Conservation (phyloP, 2,888 invertebrate genomes). For the Tenthredo mesomela region DNA sequence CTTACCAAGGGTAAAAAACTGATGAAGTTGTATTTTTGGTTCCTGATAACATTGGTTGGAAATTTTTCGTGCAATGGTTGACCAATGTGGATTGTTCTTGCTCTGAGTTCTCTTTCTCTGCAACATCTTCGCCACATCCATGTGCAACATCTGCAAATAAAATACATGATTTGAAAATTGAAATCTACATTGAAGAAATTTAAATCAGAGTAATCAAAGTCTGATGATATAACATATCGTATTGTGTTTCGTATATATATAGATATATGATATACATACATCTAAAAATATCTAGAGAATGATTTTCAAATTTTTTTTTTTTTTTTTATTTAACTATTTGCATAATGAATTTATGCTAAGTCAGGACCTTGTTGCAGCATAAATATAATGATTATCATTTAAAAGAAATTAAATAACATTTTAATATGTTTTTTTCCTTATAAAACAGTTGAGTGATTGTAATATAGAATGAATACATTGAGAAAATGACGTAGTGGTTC, state of each 20-base stretch:
- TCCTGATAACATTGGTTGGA: constrained; percentile 97
- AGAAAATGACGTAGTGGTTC: background rate
- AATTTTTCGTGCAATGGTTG: constrained; percentile 89
- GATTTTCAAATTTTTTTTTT: background rate
- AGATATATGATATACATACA: background rate
- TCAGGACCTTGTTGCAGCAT: background rate
- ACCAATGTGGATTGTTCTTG: constrained; percentile 89
- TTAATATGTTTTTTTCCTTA: background rate
- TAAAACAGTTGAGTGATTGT: background rate
- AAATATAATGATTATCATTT: background rate
- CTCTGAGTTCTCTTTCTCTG: constrained; percentile 86
- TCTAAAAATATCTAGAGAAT: background rate
- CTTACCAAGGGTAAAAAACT: constrained; percentile 89
- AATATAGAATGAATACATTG: background rate
- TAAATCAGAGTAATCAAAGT: background rate
- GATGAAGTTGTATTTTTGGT: constrained; percentile 98
- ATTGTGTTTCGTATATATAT: background rate
- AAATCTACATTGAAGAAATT: background rate
- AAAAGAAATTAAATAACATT: background rate
- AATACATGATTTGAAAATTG: constrained; percentile 38
- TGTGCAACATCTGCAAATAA: constrained; percentile 86
- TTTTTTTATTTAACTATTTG: background rate
- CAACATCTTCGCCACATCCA: constrained; percentile 87
- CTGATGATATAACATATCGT: background rate
- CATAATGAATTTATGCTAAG: background rate